Evolutionary conservation across 30 jellyfish, hydroid and myxozoan species (phyloP).

Genomic region (Cassiopea andromeda): DNA sequence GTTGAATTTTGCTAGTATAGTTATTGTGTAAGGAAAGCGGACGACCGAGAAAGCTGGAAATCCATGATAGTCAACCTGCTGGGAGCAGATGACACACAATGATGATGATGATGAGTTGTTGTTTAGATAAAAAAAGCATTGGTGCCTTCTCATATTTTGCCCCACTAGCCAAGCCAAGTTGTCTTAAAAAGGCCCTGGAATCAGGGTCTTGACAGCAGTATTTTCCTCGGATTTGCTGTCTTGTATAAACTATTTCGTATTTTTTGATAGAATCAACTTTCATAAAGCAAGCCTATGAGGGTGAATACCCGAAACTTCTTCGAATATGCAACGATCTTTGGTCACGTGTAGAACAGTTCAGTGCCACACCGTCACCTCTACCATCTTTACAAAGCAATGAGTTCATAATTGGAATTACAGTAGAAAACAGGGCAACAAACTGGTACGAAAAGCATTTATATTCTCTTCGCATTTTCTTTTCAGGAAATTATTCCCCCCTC

Average conservation of each 20-base stretch:
- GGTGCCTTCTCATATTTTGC: too few relatives aligned
- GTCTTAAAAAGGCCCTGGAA: too few relatives aligned
- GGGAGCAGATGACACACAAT: too few relatives aligned
- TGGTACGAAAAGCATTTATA: conserved; percentile 9
- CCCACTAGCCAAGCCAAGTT: too few relatives aligned
- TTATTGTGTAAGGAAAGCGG: too few relatives aligned
- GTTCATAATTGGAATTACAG: conserved; percentile 38
- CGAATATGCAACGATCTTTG: conserved; percentile 93
- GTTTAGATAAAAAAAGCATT: too few relatives aligned
- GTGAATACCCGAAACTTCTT: conserved; percentile 93
- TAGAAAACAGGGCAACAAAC: not conserved
- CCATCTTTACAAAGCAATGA: conserved; percentile 37
- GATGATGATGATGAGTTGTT: too few relatives aligned
- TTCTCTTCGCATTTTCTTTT: not conserved
- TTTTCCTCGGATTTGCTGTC: not conserved
- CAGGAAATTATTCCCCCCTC: too few relatives aligned
- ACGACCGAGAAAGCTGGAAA: too few relatives aligned
- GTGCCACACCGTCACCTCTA: conserved; percentile 27
- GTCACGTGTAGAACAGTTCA: conserved; percentile 67
- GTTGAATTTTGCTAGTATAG: too few relatives aligned
- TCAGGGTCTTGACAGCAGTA: too few relatives aligned
- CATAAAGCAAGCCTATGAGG: conserved; percentile 88
- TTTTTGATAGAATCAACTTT: conserved; percentile 73
- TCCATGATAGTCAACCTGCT: too few relatives aligned
- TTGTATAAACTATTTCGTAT: not conserved